Evolutionary conservation across 2,797 vertebrate species (phyloP), one percentile per base, ranked within the genome.

Genomic region (Danio aesculapii): DNA sequence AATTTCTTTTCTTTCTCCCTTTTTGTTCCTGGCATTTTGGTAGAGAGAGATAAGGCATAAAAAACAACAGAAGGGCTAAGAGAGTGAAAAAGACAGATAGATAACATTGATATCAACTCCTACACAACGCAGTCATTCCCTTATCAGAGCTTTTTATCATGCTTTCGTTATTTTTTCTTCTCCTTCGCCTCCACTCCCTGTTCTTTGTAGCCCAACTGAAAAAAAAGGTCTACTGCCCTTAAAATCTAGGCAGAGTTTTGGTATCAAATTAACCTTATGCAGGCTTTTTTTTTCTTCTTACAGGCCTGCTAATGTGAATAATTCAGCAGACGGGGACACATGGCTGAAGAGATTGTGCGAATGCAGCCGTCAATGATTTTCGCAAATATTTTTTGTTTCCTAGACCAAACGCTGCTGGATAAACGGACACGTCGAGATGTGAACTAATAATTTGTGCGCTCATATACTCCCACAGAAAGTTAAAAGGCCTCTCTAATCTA

Each of bases 11-110:
- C 90, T 92, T 93, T 94, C 91, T 91, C 88, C 87, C 91, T 95
- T 95, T 95, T 94, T 96, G 95, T 97, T 96, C 95, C 95, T 97
- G 96, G 96, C 97, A 97, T 97, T 98, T 98, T 98, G 97, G 95
- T 95, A 94, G 92, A 93, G 95, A 52, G 89, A 97, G 97, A 99
- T 97, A 97, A 98, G 95, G 87, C 88, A 92, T 93, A 92, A 95
- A 89, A 97, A 96, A 96, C 96, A 96, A 96, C 95, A 97, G 96
- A 95, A 94, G 93, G 91, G 93, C 94, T 95, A 91, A 13, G 93
- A 96, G 95, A 96, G 96, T 92, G 94, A 95, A 96, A 96, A 96
- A 95, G 95, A 95, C 94, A 95, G 96, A 97, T 96, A 95, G 97
- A 98, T 97, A 96, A 95, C 94, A 88, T 93, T 92, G 96, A 97